Evolutionary conservation across 2,797 vertebrate genomes (phyloP), one percentile per base, ranked within the genome.

Genomic region (Hapalemur alaotrensis): DNA sequence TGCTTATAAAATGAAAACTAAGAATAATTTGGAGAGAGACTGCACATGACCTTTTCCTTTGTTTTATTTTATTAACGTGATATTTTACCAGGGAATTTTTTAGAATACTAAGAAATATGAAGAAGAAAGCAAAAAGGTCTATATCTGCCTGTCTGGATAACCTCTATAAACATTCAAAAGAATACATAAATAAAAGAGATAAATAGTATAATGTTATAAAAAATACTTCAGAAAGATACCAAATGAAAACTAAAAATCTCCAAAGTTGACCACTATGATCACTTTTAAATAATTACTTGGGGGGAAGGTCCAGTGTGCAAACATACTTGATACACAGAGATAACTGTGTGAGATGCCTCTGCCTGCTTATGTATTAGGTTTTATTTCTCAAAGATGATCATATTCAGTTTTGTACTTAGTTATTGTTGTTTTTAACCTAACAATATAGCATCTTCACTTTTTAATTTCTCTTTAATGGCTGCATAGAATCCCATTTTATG

Each of bases 1-100:
- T 28, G 89, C 25, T 91, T 59, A 93, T 52, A 69, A 91, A 80
- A 48, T 73, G 41, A 91, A 85, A 96, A 78, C 73, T 67, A 75
- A 70, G 25, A 81, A 65, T 91, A 20, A 93, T 76, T 69, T 50
- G 17, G 57, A 73, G 18, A 5, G 22, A 90, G 3, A 38, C 13
- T 9, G 63, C 35, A 87, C 28, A 50, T 9, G 1, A 35, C 63
- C 48, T 78, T 75, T 50, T 43, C 50, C 50, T 43, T 85, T n/a
- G 13, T 89, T 88, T 88, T 80, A 84, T 54, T 92, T 88, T 94
- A 75, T 88, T 83, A 70, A 83, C 57, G 43, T 43, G 46, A 54
- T 80, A 65, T 54, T 88, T 84, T 23, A 59, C 48, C 67, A 90
- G 57, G 57, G 28, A 83, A 28, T 78, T 70, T 89, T 93, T 82